phyloP scores from a whole-genome alignment of 2,888 invertebrate species.

The Gandaritis pyraliata region DNA sequence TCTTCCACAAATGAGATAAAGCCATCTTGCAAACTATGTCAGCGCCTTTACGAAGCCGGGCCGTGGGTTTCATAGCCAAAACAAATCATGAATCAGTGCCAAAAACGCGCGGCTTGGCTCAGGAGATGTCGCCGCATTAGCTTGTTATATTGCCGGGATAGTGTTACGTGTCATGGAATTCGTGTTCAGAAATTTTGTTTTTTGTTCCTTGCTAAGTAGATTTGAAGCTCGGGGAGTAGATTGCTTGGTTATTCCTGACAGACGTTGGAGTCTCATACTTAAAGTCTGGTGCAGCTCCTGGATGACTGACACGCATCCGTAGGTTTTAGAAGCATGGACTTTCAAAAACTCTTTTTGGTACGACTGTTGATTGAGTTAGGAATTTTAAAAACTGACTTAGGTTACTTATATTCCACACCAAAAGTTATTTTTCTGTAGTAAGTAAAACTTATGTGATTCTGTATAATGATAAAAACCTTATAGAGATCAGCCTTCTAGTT shows the following conservation, averaged over 20 bases:
- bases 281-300: no score
- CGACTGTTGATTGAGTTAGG: no score
- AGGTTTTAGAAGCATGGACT: no score
- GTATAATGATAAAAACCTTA: no score
- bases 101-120: constrained; percentile 59
- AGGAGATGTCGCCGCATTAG: constrained; percentile 47
- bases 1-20: neutral
- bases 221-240: neutral
- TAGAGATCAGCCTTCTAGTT: no score
- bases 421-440: no score
- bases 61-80: constrained; percentile 74
- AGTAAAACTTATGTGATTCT: no score
- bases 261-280: neutral
- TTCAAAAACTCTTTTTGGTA: no score
- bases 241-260: neutral
- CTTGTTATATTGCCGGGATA: constrained; percentile 41
- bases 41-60: constrained; percentile 43
- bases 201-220: constrained; percentile 18
- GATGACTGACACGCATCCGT: no score
- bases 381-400: no score
- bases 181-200: constrained; percentile 35
- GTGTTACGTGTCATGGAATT: constrained; percentile 42
- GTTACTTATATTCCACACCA: no score
- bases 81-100: constrained; percentile 83
- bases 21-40: constrained; percentile 5